Base-by-base conservation (phyloP, 2,888 invertebrate species). In the Cerceris ruficornis region DNA sequence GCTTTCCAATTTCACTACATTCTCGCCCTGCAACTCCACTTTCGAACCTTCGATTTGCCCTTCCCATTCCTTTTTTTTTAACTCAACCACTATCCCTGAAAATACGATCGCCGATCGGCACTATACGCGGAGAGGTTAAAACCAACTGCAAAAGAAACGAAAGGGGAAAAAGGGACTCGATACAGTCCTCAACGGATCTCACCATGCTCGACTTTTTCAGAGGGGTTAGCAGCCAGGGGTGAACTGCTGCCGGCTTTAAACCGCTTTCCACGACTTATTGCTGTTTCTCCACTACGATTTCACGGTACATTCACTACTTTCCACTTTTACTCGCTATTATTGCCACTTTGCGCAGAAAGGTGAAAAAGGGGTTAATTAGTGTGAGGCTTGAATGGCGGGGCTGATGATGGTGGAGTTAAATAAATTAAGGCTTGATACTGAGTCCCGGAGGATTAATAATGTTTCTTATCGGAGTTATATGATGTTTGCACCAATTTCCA, bases 261-360 rank as follows among this genome's bases (percentile, higher is more conserved):
- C 82, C 81, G 81, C 76, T 85, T 80, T 72, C 50, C 69, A 76
- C 77, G 83, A 85, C 75, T 82, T 84, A 84, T 84, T 76, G 80
- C 82, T 72, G 75, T 82, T 73, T 71, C 76, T 76, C 75, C 77
- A 71, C 76, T 69, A 65, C 82, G 77, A 84, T 84, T 82, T 84
- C 70, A 84, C 76, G 84, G 68, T 75, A 76, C 77, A 75, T 80
- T 80, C 82, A 59, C 77, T 55, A 13, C 65, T 72, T 68, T 52
- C 75, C 74, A 77, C 77, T 49, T 58, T 64, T 59, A 78, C 62
- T 77, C 57, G 42, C 52, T 57, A 42, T 54, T 54, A 49, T 46
- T 42, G 4, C 7, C 15, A 42, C 39, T 43, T 68, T 7, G 15
- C 46, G 14, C n/a, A 41, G 6, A 7, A 11, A 7, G n/a, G 14